phyloP scores from a whole-genome alignment of 1,140 invertebrate species.

The Lerema accius region DNA sequence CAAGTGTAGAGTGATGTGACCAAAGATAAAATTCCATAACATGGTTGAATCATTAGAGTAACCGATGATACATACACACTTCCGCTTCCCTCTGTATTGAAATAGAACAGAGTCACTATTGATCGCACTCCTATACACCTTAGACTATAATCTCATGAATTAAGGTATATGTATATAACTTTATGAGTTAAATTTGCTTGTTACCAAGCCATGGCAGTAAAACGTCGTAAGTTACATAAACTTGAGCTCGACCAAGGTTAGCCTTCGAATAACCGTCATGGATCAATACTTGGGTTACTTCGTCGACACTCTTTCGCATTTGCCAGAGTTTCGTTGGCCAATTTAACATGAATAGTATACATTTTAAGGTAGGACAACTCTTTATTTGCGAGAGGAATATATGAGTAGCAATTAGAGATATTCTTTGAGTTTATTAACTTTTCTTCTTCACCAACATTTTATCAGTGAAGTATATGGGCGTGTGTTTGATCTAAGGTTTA shows the following conservation, averaged over 20 bases:
- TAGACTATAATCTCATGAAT: neutral
- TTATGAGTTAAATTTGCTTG: neutral
- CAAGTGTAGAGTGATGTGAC: too few species aligned
- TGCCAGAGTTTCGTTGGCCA: neutral
- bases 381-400: too few species aligned
- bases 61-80: neutral
- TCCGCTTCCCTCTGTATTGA: neutral
- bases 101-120: neutral
- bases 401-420: too few species aligned
- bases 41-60: neutral
- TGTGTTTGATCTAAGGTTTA: too few species aligned
- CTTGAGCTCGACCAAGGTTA: constrained; percentile 22
- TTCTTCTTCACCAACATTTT: too few species aligned
- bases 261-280: constrained; percentile 32
- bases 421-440: too few species aligned
- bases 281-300: constrained; percentile 37
- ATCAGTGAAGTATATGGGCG: too few species aligned
- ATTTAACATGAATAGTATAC: neutral
- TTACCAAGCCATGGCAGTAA: neutral
- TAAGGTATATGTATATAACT: neutral
- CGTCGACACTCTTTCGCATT: constrained; percentile 14
- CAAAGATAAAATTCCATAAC: too few species aligned
- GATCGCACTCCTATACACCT: neutral
- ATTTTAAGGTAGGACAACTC: constrained; percentile 1
- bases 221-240: constrained; percentile 4